Evolutionary conservation across 1,140 invertebrate genomes (phyloP), one percentile per base, ranked within the genome.

Genomic region (Xylocopa sonorina): DNA sequence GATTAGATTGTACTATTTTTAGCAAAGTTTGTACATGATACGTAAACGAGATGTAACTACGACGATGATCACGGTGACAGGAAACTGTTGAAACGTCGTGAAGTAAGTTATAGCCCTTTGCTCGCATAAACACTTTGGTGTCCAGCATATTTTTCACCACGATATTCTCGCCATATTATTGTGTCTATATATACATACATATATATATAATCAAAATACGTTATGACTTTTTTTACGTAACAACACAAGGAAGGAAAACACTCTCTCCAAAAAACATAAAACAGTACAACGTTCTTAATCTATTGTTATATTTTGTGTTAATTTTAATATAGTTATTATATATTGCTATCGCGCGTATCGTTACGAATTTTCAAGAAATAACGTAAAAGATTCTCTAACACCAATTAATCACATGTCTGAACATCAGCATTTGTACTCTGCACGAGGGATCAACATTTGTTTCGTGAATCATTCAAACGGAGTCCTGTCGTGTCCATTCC

Each of bases 61-160:
- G 34, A 81, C 24, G 32, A 38, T n/a, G 32, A 66, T 16, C 24
- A 66, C 27, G 43, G 38, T 9, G 24, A 48, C 34, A 27, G 4
- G 77, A 21, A 51, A 64, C 29, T 18, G n/a, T 34, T 34, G 24
- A 53, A 32, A 21, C 27, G 50, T 55, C 51, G 29, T 18, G 16
- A 16, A 60, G n/a, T 38, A 32, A 41, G 6, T n/a, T n/a, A n/a
- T 29, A 27, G 12, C 7, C 32, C 27, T 51, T 48, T 69, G n/a
- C 27, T 84, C 69, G 60, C 51, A 63, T 83, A 80, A 34, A 81
- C 46, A 27, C 74, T 86, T 85, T 85, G 84, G 73, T 86, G 69
- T 85, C 73, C 85, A 86, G 69, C 81, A 85, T 75, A 86, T 41
- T 85, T 81, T 75, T 80, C 75, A n/a, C 43, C 55, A 76, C 55